Evolutionary conservation across 2,888 invertebrate genomes (phyloP), one percentile per base, ranked within the genome.

Genomic region (Molorchus minor): DNA sequence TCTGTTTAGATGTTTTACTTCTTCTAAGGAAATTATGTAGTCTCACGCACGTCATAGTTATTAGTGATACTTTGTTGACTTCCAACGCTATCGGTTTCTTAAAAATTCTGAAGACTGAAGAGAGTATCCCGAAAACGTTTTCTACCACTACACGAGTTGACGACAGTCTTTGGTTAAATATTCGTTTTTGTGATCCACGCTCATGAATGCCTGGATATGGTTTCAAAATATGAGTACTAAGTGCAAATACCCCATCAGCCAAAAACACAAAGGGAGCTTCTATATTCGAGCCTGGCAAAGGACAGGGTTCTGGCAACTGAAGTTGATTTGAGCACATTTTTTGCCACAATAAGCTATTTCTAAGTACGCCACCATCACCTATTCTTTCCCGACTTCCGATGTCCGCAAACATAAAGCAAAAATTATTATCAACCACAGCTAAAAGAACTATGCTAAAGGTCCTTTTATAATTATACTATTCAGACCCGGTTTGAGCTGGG

Each of bases 381-480:
- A 56, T 56, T n/a, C 56, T 25, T 12, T 41, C 56, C 15, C 12
- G 36, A 36, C 12, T 20, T 3, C 67, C 67, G 10, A 62, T 44
- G 45, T 67, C 56, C 2, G 47, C 62, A 52, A 56, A 67, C 10
- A 62, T 52, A 35, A 70, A 72, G 44, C 64, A 49, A 52, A 70
- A 73, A 36, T 75, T 64, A 7, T 71, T 71, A 67, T 77, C 71
- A 33, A 65, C 72, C 41, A 72, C 4, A 33, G 72, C 73, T 56
- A 76, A 43, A 17, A 76, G 54, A 16, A 75, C 70, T 40, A 75
- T 67, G 52, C 70, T 74, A 58, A 65, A 69, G 40, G 40, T 59
- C 29, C 59, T 57, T 61, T 77, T 77, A 54, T 75, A 75, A 40
- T 77, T 77, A 56, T 64, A 73, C 57, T 67, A 78, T 29, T 59